Conservation (phyloP, 2,797 vertebrate genomes). For the Alauda arvensis region DNA sequence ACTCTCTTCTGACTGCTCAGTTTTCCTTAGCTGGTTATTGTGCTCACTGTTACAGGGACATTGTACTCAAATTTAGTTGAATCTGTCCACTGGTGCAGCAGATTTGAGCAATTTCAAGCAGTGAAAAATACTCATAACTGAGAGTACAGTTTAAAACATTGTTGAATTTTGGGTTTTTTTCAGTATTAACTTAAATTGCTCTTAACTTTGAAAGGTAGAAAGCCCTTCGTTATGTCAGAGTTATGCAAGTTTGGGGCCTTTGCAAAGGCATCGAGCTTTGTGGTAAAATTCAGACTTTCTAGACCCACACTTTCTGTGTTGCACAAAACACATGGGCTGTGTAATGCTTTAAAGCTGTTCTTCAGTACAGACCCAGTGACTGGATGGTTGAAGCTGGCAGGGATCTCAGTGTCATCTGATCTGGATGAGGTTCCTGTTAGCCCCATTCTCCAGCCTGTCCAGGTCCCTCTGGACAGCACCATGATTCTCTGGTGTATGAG, state of each 20-base stretch:
- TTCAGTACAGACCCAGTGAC: not conserved
- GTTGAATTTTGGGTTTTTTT: not conserved
- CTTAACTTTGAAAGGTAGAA: not conserved
- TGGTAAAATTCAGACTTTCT: not conserved
- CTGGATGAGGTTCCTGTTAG: not conserved
- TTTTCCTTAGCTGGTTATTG: not conserved
- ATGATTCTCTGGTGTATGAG: rapidly evolving
- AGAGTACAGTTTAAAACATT: rapidly evolving
- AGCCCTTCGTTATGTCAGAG: not conserved
- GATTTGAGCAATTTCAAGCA: not conserved
- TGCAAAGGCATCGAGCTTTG: not conserved
- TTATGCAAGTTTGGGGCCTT: not conserved
- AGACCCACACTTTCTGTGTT: not conserved
- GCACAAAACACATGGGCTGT: not conserved
- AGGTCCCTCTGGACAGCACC: not conserved
- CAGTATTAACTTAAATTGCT: not conserved
- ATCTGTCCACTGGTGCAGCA: not conserved
- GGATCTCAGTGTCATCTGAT: not conserved
- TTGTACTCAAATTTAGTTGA: not conserved
- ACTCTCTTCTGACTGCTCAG: not conserved
- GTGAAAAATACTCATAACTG: not conserved
- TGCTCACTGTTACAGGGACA: not conserved
- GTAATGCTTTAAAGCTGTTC: not conserved
- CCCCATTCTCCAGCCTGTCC: not conserved
- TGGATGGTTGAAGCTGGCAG: not conserved